A percentile compares a stretch with the other conserved stretches of the same genome.
phyloP scores from a whole-genome alignment of 2,888 invertebrate genomes.

The Philaethria dido region DNA sequence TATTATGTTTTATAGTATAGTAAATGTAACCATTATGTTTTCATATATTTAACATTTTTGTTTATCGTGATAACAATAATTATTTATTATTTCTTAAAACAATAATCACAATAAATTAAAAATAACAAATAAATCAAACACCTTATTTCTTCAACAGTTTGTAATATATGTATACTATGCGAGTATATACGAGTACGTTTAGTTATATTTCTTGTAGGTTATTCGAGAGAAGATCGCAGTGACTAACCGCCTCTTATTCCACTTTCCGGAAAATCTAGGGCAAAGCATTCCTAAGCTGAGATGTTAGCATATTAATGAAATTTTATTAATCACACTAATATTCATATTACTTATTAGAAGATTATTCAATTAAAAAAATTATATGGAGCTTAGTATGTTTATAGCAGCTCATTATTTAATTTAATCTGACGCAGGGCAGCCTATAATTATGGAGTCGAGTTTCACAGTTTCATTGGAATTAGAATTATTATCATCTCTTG shows the following conservation, averaged over 20 bases:
- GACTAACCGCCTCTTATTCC: slow-evolving; percentile 14
- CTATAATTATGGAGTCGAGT: neutral
- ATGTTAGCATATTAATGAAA: slow-evolving; percentile 19
- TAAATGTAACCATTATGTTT: no score
- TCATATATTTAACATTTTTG: no score
- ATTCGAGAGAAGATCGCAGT: neutral
- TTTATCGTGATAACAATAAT: no score
- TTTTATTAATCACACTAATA: slow-evolving; percentile 3
- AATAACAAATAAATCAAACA: no score
- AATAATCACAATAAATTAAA: no score
- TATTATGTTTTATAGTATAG: no score
- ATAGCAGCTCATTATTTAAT: neutral
- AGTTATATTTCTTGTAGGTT: slow-evolving; percentile 7
- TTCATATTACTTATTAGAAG: neutral
- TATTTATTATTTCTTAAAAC: no score
- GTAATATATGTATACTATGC: slow-evolving; percentile 1
- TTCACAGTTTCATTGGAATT: neutral
- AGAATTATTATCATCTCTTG: neutral
- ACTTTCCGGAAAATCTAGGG: slow-evolving; percentile 8
- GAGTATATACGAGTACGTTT: no score
- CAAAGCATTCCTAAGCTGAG: slow-evolving; percentile 1
- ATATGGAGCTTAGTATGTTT: neutral
- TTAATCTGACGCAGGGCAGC: neutral
- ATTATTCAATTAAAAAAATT: neutral
- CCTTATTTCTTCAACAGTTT: slow-evolving; percentile 4